Evolutionary conservation across 2,888 invertebrate species (phyloP).

Genomic region (Conomelus anceps): DNA sequence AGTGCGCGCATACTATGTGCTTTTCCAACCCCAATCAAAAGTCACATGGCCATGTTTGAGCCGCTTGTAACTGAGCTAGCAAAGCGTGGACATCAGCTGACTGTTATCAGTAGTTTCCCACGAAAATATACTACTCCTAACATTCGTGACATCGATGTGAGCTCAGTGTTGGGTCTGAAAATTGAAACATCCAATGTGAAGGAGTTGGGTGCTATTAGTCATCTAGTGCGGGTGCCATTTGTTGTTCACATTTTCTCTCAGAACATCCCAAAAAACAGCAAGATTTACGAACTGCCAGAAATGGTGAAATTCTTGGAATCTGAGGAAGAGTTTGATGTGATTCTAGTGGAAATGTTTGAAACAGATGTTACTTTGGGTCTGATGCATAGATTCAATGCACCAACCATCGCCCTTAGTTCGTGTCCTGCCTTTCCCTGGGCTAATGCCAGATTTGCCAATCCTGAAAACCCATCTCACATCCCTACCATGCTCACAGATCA

Average conservation of each 20-base stretch:
- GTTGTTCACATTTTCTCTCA: background rate
- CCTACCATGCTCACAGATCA: conserved; percentile 22
- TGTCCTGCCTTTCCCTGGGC: conserved; percentile 30
- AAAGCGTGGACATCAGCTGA: conserved; percentile 36
- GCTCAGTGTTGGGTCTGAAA: background rate
- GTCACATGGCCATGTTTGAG: conserved; percentile 36
- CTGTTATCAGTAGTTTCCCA: conserved; percentile 34
- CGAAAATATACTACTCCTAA: conserved; percentile 42
- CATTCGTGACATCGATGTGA: conserved; percentile 38
- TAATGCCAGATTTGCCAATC: conserved; percentile 19
- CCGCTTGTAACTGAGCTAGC: conserved; percentile 34
- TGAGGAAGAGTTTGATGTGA: conserved; percentile 25
- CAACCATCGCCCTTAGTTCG: conserved; percentile 28
- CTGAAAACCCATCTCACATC: conserved; percentile 26
- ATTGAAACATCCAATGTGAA: background rate
- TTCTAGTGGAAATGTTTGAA: conserved; percentile 29
- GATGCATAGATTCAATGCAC: conserved; percentile 40
- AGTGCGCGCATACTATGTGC: conserved; percentile 29
- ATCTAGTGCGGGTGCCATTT: background rate
- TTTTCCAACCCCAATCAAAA: conserved; percentile 30
- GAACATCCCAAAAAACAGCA: background rate
- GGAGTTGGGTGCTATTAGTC: background rate
- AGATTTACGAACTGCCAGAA: background rate
- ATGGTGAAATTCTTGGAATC: background rate
- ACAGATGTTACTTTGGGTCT: conserved; percentile 29